Conservation (phyloP, 1,140 invertebrate genomes). For the Zaprionus tsacasi region DNA sequence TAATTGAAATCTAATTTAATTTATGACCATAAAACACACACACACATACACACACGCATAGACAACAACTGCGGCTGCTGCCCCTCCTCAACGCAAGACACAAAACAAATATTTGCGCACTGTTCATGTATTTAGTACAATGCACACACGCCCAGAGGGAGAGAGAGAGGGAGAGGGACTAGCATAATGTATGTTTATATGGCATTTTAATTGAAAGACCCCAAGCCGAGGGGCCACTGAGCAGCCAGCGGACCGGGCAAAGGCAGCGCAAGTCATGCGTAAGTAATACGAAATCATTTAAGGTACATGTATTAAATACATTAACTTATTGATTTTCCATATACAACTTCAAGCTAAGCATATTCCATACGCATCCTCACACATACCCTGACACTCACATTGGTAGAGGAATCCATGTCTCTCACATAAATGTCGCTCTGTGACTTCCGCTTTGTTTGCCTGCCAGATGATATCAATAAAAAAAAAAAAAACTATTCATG, state of each 20-base stretch:
- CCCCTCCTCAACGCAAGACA: constrained; percentile 5
- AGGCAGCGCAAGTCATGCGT: constrained; percentile 50
- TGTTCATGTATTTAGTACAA: constrained; percentile 5
- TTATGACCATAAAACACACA: constrained; percentile 49
- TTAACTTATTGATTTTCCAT: constrained; percentile 78
- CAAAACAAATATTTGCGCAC: constrained; percentile 44
- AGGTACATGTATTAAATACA: constrained; percentile 71
- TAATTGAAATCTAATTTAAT: constrained; percentile 78
- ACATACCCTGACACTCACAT: background rate
- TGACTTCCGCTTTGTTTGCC: constrained; percentile 41
- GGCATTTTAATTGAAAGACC: constrained; percentile 72
- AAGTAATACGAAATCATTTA: constrained; percentile 72
- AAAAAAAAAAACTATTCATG: constrained; percentile 25
- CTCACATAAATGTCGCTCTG: constrained; percentile 22
- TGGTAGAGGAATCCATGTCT: background rate
- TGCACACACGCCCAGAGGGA: background rate
- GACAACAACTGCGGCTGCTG: constrained; percentile 18
- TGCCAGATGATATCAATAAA: constrained; percentile 47
- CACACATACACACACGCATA: constrained; percentile 21
- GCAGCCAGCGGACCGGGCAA: constrained; percentile 24
- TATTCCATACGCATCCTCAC: constrained; percentile 33
- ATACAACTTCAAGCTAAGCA: constrained; percentile 24
- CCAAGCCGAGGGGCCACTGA: constrained; percentile 12
- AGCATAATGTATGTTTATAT: constrained; percentile 19
- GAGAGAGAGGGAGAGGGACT: background rate